These are phyloP conservation scores for Callospermophilus lateralis DNA, from an alignment of 2,113 vertebrate genomes.

Conservation along the genomic window DNA sequence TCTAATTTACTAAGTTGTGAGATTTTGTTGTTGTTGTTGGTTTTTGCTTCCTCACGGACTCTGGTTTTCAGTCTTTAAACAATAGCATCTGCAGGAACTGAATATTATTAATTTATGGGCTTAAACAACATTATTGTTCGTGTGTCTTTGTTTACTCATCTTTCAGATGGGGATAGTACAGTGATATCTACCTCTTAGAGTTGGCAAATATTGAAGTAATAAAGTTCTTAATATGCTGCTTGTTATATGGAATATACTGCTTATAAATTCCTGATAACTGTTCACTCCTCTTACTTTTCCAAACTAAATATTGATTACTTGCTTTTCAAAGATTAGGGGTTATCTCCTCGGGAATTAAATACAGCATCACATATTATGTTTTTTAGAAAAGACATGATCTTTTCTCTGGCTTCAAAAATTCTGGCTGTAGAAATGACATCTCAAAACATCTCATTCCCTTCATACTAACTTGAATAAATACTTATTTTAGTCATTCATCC, in stretches of 20 bases:
- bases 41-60: background rate
- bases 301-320: constrained; percentile 51
- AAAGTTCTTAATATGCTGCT: background rate
- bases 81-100: background rate
- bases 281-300: background rate
- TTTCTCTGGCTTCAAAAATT: background rate
- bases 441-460: background rate
- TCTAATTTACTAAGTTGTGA: background rate
- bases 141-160: background rate
- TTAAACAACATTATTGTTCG: background rate
- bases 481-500: background rate
- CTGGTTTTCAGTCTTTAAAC: background rate
- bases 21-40: background rate
- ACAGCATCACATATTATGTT: background rate
- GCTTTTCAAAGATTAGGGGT: background rate
- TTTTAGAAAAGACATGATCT: background rate
- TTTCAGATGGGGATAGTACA: background rate
- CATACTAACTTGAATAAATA: background rate
- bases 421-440: background rate
- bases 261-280: background rate
- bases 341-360: constrained; percentile 14
- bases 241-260: background rate
- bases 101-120: background rate
- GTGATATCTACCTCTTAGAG: background rate
- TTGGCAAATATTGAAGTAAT: background rate